These are phyloP conservation scores for Edolisoma coerulescens DNA, from an alignment of 2,113 vertebrate species.

Conservation along the genomic window DNA sequence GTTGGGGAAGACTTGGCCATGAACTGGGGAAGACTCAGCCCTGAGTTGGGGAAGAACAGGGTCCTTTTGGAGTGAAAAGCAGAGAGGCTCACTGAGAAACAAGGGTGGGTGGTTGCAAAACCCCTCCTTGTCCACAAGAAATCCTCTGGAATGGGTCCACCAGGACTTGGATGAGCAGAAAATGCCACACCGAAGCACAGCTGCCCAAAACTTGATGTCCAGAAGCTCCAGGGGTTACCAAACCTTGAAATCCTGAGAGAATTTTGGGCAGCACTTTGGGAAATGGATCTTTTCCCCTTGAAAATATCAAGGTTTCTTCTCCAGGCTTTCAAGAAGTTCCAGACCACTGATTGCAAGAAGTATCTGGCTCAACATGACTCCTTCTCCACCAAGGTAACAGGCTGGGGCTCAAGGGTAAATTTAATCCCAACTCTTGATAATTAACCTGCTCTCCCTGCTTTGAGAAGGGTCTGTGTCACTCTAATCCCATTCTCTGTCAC, in stretches of 20 bases:
- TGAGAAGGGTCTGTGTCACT: background rate
- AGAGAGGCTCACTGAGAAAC: background rate
- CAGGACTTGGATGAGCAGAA: background rate
- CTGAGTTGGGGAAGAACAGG: background rate
- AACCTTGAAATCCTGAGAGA: background rate
- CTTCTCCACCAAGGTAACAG: conserved; percentile 61
- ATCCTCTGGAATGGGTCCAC: background rate
- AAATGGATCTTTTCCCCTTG: background rate
- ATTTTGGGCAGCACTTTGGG: background rate
- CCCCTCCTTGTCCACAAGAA: background rate
- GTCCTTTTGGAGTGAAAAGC: background rate
- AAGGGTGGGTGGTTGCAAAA: background rate
- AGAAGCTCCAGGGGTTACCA: background rate
- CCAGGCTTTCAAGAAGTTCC: background rate
- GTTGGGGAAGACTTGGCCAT: background rate
- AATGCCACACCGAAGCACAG: background rate
- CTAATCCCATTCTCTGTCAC: no score
- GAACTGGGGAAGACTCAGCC: background rate
- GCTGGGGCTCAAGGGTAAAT: background rate
- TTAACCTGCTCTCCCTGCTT: background rate
- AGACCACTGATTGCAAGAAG: background rate
- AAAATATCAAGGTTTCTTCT: background rate
- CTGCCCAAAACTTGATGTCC: no score
- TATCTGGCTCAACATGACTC: background rate
- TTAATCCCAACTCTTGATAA: background rate